Evolutionary conservation across 2,888 invertebrate genomes (phyloP).

Genomic region (Chirona hameri): DNA sequence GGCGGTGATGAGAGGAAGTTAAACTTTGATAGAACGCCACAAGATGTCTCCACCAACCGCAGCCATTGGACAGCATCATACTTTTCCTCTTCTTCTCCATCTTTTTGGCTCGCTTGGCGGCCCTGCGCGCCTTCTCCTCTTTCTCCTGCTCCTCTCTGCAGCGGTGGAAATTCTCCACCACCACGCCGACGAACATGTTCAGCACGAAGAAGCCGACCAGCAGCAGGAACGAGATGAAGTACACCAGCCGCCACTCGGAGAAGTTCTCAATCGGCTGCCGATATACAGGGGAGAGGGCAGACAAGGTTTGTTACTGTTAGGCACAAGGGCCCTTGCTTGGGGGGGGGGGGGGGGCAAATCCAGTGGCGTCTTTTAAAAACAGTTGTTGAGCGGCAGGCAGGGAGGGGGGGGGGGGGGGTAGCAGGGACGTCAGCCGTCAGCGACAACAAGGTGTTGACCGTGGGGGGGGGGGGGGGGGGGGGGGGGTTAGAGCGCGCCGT

Average conservation of each 20-base stretch:
- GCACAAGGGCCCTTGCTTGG: too few relatives aligned
- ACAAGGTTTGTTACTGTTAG: neutral
- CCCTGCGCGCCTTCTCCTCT: slow-evolving; percentile 88
- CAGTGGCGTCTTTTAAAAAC: too few relatives aligned
- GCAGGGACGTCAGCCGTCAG: too few relatives aligned
- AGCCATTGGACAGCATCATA: slow-evolving; percentile 53
- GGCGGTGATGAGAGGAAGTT: neutral
- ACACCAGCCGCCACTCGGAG: slow-evolving; percentile 96
- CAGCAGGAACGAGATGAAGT: slow-evolving; percentile 97
- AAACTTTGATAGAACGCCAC: neutral
- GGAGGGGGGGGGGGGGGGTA: too few relatives aligned
- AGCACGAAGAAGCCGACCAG: slow-evolving; percentile 99
- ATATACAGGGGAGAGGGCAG: slow-evolving; percentile 8
- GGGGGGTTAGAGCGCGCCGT: too few relatives aligned
- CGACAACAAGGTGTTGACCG: too few relatives aligned
- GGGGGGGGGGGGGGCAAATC: too few relatives aligned
- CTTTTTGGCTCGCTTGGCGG: slow-evolving; percentile 87
- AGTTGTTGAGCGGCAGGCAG: too few relatives aligned
- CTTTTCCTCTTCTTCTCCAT: slow-evolving; percentile 92
- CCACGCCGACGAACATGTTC: slow-evolving; percentile 99
- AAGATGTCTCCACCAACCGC: slow-evolving; percentile 12
- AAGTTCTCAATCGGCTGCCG: slow-evolving; percentile 88
- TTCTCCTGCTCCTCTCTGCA: slow-evolving; percentile 99
- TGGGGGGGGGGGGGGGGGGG: too few relatives aligned
- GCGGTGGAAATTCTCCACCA: slow-evolving; percentile 98